Evolutionary conservation across 1,140 invertebrate species (phyloP), one percentile per base, ranked within the genome.

Genomic region (Pentalonia nigronervosa): DNA sequence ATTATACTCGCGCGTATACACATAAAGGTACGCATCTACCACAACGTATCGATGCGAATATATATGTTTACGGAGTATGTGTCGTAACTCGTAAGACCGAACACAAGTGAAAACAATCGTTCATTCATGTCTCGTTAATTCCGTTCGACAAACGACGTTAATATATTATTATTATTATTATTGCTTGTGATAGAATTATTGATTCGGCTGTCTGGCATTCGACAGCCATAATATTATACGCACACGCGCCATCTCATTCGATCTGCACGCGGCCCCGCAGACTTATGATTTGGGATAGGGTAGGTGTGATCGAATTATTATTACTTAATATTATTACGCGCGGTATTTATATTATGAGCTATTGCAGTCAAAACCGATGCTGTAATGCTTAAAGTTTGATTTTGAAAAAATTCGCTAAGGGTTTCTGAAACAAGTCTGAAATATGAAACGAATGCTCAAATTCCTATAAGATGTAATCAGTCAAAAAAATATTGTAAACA

Each of bases 81-180:
- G 86, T n/a, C n/a, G n/a, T n/a, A n/a, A n/a, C n/a, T 87, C 86
- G 25, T 87, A 87, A 87, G 86, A n/a, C 30, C 45, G 86, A 87
- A 87, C 30, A 87, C 86, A 48, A 87, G 30, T 87, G 45, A 87
- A 87, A 87, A 87, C 86, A 87, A 87, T 48, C 86, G 23, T n/a
- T n/a, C n/a, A n/a, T 48, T 87, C 86, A 87, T 7, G 30, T 48
- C 60, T 67, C 60, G 17, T 47, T 34, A 48, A 87, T 87, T n/a
- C 41, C 11, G 30, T 30, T 86, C 84, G 84, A 87, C 84, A 50
- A 48, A n/a, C 84, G 41, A 87, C 17, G 20, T 87, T 41, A 41
- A 25, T 25, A 25, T n/a, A n/a, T n/a, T 83, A 83, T 83, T 41
- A 83, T 83, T 3, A 84, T 84, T 3, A n/a, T 25, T 36, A 36